phyloP scores from a whole-genome alignment of 2,888 invertebrate species.

The Pachycephus smyrnensis region DNA sequence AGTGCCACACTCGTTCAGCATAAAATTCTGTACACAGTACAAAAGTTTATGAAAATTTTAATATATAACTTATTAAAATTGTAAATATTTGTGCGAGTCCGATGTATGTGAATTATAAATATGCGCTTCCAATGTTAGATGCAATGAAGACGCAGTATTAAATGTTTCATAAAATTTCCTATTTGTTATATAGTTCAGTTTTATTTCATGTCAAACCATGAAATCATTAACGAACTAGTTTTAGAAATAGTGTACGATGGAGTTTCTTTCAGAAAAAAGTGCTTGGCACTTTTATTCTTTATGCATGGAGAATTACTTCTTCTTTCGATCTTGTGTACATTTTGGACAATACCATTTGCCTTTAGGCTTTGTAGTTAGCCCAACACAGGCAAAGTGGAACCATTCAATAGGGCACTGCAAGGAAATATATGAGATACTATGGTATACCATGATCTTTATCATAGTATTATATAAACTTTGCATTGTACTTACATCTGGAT shows the following conservation, averaged over 20 bases:
- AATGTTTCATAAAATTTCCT: conserved; percentile 28
- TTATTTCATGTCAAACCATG: conserved; percentile 40
- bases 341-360: conserved; percentile 89
- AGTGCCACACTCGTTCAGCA: neutral
- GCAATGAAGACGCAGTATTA: conserved; percentile 42
- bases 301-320: conserved; percentile 59
- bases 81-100: neutral
- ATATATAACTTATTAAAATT: neutral
- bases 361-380: conserved; percentile 90
- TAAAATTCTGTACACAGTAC: neutral
- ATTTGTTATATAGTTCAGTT: conserved; percentile 34
- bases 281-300: conserved; percentile 16
- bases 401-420: conserved; percentile 88
- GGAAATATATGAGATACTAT: conserved; percentile 31
- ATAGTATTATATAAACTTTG: neutral
- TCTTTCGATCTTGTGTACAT: conserved; percentile 70
- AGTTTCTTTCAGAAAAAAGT: neutral
- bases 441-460: conserved; percentile 11
- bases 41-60: neutral
- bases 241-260: conserved; percentile 19
- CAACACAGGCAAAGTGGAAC: conserved; percentile 97
- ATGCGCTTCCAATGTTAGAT: conserved; percentile 34
- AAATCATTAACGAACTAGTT: conserved; percentile 36
- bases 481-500: conserved; percentile 78
- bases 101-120: conserved; percentile 1